Percentiles rank a stretch among this genome's conserved stretches.
These are phyloP conservation scores for Pyrocoelia pectoralis DNA, from an alignment of 2,888 invertebrate species.

Conservation along the genomic window DNA sequence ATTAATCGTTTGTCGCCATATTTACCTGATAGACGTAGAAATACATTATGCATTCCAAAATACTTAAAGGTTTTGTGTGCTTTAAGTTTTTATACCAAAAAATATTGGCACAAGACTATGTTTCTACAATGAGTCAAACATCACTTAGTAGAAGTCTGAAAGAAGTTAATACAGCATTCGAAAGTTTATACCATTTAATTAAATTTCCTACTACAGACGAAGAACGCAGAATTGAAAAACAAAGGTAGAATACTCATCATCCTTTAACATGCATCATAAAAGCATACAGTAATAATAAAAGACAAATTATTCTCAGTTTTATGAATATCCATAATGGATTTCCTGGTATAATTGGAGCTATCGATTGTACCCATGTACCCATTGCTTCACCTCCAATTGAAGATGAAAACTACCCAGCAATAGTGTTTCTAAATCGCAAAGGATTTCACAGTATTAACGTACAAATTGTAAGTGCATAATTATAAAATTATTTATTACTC, in stretches of 20 bases:
- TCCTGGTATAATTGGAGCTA: constrained; percentile 6
- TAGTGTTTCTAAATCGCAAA: neutral
- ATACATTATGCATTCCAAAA: neutral
- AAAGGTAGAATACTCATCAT: neutral
- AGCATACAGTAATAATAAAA: too few relatives aligned
- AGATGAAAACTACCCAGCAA: neutral
- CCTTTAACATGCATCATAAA: too few relatives aligned
- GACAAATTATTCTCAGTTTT: neutral
- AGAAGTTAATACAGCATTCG: neutral
- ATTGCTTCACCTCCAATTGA: neutral
- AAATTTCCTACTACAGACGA: constrained; percentile 2
- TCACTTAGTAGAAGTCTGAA: neutral
- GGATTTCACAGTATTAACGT: neutral
- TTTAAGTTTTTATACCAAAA: neutral
- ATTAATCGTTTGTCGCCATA: neutral
- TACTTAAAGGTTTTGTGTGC: neutral
- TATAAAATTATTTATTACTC: too few relatives aligned
- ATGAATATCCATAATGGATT: neutral
- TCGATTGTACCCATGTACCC: neutral
- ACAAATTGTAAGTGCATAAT: constrained; percentile 4
- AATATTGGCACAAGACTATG: neutral
- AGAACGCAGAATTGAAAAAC: neutral
- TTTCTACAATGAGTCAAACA: neutral
- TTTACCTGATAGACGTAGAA: neutral
- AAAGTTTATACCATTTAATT: constrained; percentile 1